These are phyloP conservation scores for Gyrodactylus bullatarudis DNA, from an alignment of 1,140 invertebrate species.

Conservation along the genomic window DNA sequence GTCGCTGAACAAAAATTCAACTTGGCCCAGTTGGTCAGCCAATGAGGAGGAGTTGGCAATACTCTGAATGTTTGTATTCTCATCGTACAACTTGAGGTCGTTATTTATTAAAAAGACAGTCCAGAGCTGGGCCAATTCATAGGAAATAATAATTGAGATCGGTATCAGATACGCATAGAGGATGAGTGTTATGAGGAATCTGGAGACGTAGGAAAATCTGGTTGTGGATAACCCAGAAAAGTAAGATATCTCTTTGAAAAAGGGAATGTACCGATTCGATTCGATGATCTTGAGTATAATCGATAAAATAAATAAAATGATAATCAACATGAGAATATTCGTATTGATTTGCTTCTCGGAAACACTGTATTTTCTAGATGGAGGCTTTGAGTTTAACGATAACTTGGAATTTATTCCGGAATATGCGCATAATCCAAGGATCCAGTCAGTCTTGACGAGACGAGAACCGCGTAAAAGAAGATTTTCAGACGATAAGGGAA, in stretches of 20 bases:
- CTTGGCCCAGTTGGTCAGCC: constrained; percentile 19
- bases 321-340: not conserved
- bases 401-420: constrained; percentile 48
- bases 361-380: not conserved
- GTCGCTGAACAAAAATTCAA: constrained; percentile 69
- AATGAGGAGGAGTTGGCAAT: constrained; percentile 38
- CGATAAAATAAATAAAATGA: not conserved
- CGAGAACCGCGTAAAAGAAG: constrained; percentile 37
- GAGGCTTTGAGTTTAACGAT: constrained; percentile 2
- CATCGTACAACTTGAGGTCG: constrained; percentile 33
- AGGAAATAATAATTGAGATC: constrained; percentile 32
- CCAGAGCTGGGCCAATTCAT: constrained; percentile 33
- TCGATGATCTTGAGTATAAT: not conserved
- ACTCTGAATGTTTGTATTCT: constrained; percentile 55
- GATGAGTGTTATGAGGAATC: constrained; percentile 25
- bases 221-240: not conserved
- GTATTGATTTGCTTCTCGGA: not conserved
- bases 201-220: not conserved
- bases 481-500: constrained; percentile 31
- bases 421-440: constrained; percentile 35
- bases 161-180: constrained; percentile 34
- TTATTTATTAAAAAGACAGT: constrained; percentile 29
- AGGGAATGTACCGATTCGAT: not conserved
- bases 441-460: constrained; percentile 41
- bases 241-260: not conserved